phyloP scores from a whole-genome alignment of 2,797 vertebrate species.

The Hybognathus amarus region DNA sequence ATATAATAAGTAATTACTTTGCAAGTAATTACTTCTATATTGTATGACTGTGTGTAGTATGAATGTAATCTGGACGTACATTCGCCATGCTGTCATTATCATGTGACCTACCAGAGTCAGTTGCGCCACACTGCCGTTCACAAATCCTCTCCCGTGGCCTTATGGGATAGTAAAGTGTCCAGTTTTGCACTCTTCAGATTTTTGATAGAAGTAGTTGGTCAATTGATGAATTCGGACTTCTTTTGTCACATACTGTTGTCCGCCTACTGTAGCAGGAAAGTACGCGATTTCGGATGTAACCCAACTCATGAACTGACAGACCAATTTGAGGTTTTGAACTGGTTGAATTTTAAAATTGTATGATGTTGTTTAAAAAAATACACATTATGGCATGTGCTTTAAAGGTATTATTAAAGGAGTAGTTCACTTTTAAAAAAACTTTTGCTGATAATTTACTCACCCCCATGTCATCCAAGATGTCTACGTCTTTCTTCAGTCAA shows the following conservation, averaged over 20 bases:
- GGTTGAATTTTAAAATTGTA: not conserved
- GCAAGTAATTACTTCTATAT: not conserved
- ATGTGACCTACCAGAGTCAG: not conserved
- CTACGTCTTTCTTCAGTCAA: too few species aligned
- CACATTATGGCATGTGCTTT: not conserved
- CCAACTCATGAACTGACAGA: not conserved
- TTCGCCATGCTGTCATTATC: not conserved
- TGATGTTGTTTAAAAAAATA: not conserved
- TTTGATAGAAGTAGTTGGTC: too few species aligned
- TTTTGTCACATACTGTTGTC: not conserved
- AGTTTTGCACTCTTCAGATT: too few species aligned
- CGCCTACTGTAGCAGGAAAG: not conserved
- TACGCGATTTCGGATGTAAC: not conserved
- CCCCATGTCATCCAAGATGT: too few species aligned
- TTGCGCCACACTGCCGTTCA: not conserved
- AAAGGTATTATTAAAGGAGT: not conserved
- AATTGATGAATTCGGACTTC: not conserved
- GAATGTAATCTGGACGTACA: not conserved
- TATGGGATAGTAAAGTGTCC: not conserved
- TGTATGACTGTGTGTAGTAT: not conserved
- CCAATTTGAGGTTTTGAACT: not conserved
- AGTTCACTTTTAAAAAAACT: too few species aligned
- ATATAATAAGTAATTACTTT: too few species aligned
- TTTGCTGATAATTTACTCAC: too few species aligned
- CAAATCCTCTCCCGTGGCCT: not conserved